Evolutionary conservation across 2,888 invertebrate genomes (phyloP), one percentile per base, ranked within the genome.

Genomic region (Patella caerulea): DNA sequence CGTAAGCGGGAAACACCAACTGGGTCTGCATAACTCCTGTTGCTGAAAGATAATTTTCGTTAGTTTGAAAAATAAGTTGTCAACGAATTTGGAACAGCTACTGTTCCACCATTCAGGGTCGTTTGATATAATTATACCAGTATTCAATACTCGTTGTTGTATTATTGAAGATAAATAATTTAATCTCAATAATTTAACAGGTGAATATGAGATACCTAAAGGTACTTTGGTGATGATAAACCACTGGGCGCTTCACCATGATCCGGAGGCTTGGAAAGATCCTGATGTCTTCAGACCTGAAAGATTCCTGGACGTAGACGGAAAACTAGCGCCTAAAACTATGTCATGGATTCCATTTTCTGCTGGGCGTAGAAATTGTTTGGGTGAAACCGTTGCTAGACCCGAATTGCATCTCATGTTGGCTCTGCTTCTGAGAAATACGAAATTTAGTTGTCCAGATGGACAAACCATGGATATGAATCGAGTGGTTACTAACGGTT

Each of bases 271-370:
- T 5, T 89, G 87, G 87, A 80, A 83, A 15, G 79, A 87, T 45
- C 86, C 86, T 1, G 78, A 83, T 17, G 77, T 74, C 15, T 89
- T 88, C 79, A 81, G 79, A 45, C 89, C 89, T 2, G 85, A 87
- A 24, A 76, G 88, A 29, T 89, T 82, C 77, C 77, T 89, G 5
- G 84, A 85, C 19, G 83, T 82, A 29, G 77, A 84, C 54, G 88
- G 88, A 11, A 85, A 84, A 52, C 74, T 88, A 71, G 83, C 78
- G 3, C 80, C 86, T 1, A 86, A 85, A 79, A 86, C 83, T 11
- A 79, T 81, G 11, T 84, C 82, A 70, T 88, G 86, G 86, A 80
- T 88, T 45, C 89, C 89, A 1, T 89, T 89, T 77, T 86, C 86
- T 15, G 85, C 86, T 1, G 89, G 88, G 7, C 79, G 85, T 11